Evolutionary conservation across 2,797 vertebrate genomes (phyloP).

Genomic region (Discoglossus pictus): DNA sequence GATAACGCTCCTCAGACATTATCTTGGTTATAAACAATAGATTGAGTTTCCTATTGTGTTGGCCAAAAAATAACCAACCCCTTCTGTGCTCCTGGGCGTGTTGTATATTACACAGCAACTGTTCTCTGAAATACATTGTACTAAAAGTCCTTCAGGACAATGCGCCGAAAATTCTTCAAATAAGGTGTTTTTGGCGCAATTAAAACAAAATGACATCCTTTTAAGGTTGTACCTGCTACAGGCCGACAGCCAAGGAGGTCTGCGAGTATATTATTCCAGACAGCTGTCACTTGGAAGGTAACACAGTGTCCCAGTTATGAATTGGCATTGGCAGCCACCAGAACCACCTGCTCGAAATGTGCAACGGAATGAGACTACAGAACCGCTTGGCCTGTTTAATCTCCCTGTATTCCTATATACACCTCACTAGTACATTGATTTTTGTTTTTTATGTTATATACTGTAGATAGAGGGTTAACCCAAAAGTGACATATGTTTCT

Average conservation of each 20-base stretch:
- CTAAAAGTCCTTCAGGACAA: background rate
- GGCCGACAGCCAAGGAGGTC: conserved; percentile 15
- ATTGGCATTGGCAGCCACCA: conserved; percentile 39
- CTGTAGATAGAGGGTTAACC: no score
- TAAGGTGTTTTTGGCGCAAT: conserved; percentile 18
- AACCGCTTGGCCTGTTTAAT: no score
- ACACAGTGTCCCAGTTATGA: conserved; percentile 42
- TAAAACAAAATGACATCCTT: conserved; percentile 4
- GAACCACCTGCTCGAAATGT: conserved; percentile 23
- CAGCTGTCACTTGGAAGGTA: conserved; percentile 43
- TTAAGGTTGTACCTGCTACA: conserved; percentile 21
- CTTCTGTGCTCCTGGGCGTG: background rate
- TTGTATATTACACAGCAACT: background rate
- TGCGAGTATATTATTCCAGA: conserved; percentile 31
- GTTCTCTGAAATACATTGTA: conserved; percentile 10
- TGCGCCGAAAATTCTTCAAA: conserved; percentile 8
- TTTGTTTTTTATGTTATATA: no score
- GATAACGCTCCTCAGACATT: no score
- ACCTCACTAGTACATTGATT: no score
- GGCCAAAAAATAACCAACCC: no score
- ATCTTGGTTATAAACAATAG: background rate
- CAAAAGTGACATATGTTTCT: no score
- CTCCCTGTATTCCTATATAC: no score
- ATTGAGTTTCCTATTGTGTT: background rate
- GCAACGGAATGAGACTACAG: no score